Percentiles rank a stretch among this genome's conserved stretches.
These are phyloP conservation scores for Tetragonisca angustula DNA, from an alignment of 2,888 invertebrate species.

Conservation along the genomic window DNA sequence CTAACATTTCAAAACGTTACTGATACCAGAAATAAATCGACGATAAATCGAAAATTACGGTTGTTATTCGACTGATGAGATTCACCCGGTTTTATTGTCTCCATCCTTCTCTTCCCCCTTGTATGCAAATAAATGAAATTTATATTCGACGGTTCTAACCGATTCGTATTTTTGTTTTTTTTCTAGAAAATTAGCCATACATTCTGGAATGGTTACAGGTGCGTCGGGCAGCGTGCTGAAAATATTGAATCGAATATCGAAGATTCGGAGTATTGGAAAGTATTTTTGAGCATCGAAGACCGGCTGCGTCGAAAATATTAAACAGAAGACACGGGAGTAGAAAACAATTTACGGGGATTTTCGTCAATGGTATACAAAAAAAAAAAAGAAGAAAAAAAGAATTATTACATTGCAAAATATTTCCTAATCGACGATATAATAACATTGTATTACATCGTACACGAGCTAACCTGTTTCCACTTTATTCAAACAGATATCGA, in stretches of 20 bases:
- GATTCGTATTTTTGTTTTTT: neutral
- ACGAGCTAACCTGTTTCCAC: no score
- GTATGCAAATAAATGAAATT: neutral
- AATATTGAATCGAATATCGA: neutral
- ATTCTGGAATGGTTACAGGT: neutral
- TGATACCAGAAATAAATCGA: constrained; percentile 64
- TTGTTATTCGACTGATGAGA: constrained; percentile 54
- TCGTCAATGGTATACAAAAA: no score
- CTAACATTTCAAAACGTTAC: constrained; percentile 68
- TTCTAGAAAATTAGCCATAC: no score
- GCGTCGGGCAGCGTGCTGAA: neutral
- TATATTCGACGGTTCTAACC: neutral
- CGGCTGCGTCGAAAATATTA: no score
- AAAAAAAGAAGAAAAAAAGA: no score
- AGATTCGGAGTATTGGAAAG: neutral
- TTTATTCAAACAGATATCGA: no score
- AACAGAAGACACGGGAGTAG: no score
- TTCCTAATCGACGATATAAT: no score
- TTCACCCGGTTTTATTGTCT: neutral
- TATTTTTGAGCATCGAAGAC: neutral
- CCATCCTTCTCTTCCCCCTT: neutral
- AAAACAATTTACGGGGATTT: no score
- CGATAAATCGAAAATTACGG: constrained; percentile 58
- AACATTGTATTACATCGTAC: no score
- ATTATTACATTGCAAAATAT: no score